A percentile compares a stretch with the other conserved stretches of the same genome.
These are phyloP conservation scores for Cetonia aurata DNA, from an alignment of 2,888 invertebrate genomes.

Conservation along the genomic window DNA sequence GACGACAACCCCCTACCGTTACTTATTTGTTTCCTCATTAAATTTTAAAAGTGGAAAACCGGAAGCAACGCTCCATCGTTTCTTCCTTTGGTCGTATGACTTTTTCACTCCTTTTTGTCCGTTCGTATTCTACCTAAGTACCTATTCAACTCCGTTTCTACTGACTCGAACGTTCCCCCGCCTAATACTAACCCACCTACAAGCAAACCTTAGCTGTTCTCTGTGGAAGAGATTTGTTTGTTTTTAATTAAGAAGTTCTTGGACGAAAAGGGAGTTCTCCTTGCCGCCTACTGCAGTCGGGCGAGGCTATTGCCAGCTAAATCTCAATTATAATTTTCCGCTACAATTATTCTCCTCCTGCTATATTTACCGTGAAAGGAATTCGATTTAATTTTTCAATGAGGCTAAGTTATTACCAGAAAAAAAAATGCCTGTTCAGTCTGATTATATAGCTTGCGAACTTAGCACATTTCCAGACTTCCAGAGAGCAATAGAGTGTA, in stretches of 20 bases:
- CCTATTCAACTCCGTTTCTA: slow-evolving; percentile 1
- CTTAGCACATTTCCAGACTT: too few relatives aligned
- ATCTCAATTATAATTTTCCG: slow-evolving; percentile 42
- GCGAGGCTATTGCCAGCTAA: slow-evolving; percentile 28
- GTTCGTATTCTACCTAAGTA: slow-evolving; percentile 2
- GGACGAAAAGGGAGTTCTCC: slow-evolving; percentile 19
- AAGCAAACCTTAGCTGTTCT: slow-evolving; percentile 35
- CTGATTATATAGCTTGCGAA: too few relatives aligned
- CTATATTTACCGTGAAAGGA: slow-evolving; percentile 17
- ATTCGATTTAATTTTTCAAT: slow-evolving; percentile 40
- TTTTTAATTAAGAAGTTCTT: slow-evolving; percentile 43
- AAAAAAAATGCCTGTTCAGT: too few relatives aligned
- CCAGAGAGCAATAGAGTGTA: too few relatives aligned
- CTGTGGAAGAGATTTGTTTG: slow-evolving; percentile 28
- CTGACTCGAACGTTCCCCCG: slow-evolving; percentile 3
- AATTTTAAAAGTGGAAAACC: slow-evolving; percentile 18
- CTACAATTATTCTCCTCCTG: slow-evolving; percentile 35
- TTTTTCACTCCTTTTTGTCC: background rate
- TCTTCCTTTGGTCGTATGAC: background rate
- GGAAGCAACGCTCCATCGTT: background rate
- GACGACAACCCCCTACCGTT: background rate
- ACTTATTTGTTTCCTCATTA: slow-evolving; percentile 28
- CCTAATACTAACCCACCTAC: slow-evolving; percentile 24
- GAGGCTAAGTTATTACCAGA: slow-evolving; percentile 2
- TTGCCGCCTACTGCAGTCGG: background rate